phyloP scores from a whole-genome alignment of 2,113 vertebrate species.

The Oxyruncus cristatus region DNA sequence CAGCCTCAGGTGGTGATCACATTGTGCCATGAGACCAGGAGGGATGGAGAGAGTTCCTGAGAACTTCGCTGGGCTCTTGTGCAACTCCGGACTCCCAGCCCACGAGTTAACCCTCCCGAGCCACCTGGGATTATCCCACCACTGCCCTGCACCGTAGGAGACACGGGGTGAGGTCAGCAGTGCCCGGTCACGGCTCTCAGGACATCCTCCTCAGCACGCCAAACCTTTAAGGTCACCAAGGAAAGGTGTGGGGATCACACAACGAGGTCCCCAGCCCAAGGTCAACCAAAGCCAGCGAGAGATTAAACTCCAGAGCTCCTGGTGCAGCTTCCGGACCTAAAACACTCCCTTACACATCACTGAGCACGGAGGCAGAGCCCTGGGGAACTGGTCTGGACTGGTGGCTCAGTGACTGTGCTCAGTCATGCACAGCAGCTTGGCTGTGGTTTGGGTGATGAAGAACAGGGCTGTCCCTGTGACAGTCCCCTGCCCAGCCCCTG shows the following conservation, averaged over 20 bases:
- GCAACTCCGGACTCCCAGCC: background rate
- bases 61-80: background rate
- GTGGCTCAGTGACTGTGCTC: background rate
- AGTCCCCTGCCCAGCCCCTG: background rate
- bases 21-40: background rate
- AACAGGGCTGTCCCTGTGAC: background rate
- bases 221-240: background rate
- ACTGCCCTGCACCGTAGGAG: rapidly evolving
- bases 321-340: background rate
- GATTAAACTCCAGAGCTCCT: background rate
- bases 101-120: background rate
- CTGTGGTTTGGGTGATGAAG: background rate
- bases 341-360: background rate
- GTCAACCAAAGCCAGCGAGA: background rate
- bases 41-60: background rate
- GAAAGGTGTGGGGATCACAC: background rate
- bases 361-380: background rate
- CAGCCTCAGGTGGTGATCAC: constrained; percentile 4
- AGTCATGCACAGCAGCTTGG: background rate
- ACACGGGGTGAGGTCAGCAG: background rate
- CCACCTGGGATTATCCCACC: background rate
- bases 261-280: background rate
- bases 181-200: rapidly evolving
- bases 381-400: background rate
- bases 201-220: background rate